phyloP scores from a whole-genome alignment of 2,797 vertebrate species.

The Sarcoramphus papa region DNA sequence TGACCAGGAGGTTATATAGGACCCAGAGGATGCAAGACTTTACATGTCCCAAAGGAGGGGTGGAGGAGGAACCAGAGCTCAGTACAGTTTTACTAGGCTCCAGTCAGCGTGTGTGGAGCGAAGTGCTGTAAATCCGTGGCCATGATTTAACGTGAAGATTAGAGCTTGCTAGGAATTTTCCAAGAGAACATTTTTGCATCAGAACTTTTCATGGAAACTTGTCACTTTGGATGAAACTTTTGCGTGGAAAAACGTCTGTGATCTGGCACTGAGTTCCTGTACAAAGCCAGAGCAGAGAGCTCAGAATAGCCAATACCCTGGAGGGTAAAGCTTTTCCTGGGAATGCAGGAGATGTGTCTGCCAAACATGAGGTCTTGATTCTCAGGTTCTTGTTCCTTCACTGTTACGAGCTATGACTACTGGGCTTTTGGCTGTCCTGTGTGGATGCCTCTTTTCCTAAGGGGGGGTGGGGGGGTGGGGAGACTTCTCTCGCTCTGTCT shows the following conservation, averaged over 20 bases:
- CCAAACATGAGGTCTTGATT: slow-evolving; percentile 63
- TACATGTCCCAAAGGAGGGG: neutral
- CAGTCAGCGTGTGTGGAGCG: neutral
- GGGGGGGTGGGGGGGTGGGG: neutral
- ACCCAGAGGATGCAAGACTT: slow-evolving; percentile 6
- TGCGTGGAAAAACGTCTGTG: slow-evolving; percentile 11
- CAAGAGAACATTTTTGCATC: slow-evolving; percentile 30
- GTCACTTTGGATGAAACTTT: slow-evolving; percentile 29
- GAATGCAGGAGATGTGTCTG: slow-evolving; percentile 29
- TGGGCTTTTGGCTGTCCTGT: slow-evolving; percentile 34
- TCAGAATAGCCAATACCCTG: slow-evolving; percentile 18
- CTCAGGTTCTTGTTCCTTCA: slow-evolving; percentile 41
- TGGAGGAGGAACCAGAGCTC: slow-evolving; percentile 22
- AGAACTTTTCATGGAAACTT: slow-evolving; percentile 41
- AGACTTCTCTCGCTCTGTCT: neutral
- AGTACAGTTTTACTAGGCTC: slow-evolving; percentile 25
- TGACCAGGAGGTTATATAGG: neutral
- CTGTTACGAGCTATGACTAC: slow-evolving; percentile 17
- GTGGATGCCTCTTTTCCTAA: neutral
- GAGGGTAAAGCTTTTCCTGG: slow-evolving; percentile 54
- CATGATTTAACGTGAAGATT: slow-evolving; percentile 7
- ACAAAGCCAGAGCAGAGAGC: slow-evolving; percentile 22
- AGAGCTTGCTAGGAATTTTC: slow-evolving; percentile 48
- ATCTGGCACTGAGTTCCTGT: slow-evolving; percentile 13
- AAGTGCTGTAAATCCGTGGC: slow-evolving; percentile 12